Base-by-base conservation (phyloP, 1,140 invertebrate species). In the Steinernema feltiae region DNA sequence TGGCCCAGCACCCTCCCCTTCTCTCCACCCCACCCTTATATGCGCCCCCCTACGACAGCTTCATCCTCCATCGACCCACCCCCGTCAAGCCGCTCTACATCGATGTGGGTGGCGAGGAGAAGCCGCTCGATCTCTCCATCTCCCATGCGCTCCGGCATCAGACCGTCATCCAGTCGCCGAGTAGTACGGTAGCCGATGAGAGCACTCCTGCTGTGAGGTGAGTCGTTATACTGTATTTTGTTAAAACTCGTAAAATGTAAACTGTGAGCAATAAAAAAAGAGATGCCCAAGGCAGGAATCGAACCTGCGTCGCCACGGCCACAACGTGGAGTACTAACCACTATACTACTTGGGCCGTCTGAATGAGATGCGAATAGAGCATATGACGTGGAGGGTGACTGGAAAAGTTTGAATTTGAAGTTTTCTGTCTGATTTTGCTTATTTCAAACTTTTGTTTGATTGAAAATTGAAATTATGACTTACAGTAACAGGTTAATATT, bases 281-380 rank as follows among this genome's bases (percentile, higher is more conserved):
- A 53, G 48, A 53, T 76, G 75, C 75, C 75, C 41, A 48, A 48
- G 78, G 78, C 79, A 80, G 80, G 80, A 81, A 81, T 81, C 80
- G 80, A 81, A 81, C 81, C 81, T 73, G 78, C 75, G 80, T 81
- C 80, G 80, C 80, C 81, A 82, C 80, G 81, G 80, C 81, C 80
- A 81, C 80, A 81, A 81, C 80, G 80, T 82, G 81, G 80, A 81
- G 80, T 82, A 81, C 80, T 81, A 82, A 81, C 80, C 80, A 81
- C 80, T 82, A 81, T 81, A 81, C 80, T 81, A 81, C 79, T 32
- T 80, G 73, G 79, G 80, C 80, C 80, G n/a, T n/a, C n/a, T n/a
- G n/a, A n/a, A n/a, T n/a, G n/a, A n/a, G n/a, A n/a, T n/a, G n/a
- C n/a, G n/a, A n/a, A n/a, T n/a, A n/a, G n/a, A n/a, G n/a, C n/a